Percentiles rank a stretch among this genome's conserved stretches.
Conservation (phyloP, 2,797 vertebrate genomes). For the Karalla daura region DNA sequence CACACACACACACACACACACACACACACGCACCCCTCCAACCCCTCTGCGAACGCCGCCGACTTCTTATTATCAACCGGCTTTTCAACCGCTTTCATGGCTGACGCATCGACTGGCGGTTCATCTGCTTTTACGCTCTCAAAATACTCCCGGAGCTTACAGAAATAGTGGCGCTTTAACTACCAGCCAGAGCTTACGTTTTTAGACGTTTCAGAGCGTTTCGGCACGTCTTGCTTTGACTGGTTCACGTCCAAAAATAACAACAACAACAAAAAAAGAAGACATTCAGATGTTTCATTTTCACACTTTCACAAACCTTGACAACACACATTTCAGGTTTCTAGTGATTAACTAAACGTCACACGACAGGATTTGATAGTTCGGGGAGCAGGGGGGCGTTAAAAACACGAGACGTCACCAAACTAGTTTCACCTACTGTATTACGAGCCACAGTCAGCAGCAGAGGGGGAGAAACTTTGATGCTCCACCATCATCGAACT, state of each 20-base stretch:
- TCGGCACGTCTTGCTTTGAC: not conserved
- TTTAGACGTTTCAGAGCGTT: not conserved
- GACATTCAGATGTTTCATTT: too few relatives aligned
- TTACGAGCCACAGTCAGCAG: not conserved
- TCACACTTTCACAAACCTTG: too few relatives aligned
- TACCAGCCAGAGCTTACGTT: not conserved
- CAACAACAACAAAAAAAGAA: too few relatives aligned
- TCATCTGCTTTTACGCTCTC: slow-evolving; percentile 10
- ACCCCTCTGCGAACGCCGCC: too few relatives aligned
- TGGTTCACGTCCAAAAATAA: too few relatives aligned
- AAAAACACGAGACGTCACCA: not conserved
- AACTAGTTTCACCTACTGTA: slow-evolving; percentile 1
- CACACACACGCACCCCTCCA: too few relatives aligned
- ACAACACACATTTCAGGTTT: too few relatives aligned
- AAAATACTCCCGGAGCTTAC: not conserved
- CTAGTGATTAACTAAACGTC: too few relatives aligned
- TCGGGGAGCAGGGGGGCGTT: too few relatives aligned
- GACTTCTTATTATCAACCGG: too few relatives aligned
- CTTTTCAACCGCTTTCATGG: not conserved
- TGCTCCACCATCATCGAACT: slow-evolving; percentile 1
- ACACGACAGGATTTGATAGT: too few relatives aligned
- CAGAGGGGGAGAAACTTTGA: slow-evolving; percentile 12
- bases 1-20: too few relatives aligned
- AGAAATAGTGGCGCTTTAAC: slow-evolving; percentile 18
- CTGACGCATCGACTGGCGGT: not conserved